These are phyloP conservation scores for Anastrepha obliqua DNA, from an alignment of 1,140 invertebrate genomes.

Conservation along the genomic window DNA sequence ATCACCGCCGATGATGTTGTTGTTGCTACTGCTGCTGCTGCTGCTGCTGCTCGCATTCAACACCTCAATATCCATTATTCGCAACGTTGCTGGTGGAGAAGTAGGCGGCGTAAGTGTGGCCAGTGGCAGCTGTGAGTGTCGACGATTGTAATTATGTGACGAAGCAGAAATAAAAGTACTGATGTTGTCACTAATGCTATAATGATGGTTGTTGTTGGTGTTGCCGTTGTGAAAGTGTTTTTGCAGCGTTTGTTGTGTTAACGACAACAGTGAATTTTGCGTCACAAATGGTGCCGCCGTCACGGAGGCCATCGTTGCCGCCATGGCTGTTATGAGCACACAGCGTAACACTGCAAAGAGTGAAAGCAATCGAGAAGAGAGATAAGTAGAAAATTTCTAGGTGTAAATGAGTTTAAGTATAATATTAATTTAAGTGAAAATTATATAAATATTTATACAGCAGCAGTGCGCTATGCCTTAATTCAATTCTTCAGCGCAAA, in stretches of 20 bases:
- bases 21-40: neutral
- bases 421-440: constrained; percentile 44
- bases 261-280: neutral
- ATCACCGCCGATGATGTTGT: neutral
- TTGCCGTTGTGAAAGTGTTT: neutral
- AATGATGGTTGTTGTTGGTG: neutral
- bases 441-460: constrained; percentile 41
- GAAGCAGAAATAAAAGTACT: neutral
- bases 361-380: constrained; percentile 23
- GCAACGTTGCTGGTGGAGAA: neutral
- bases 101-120: neutral
- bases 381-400: constrained; percentile 41
- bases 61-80: constrained; percentile 39
- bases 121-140: neutral
- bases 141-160: constrained; percentile 19
- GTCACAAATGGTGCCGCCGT: neutral
- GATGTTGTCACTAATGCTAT: neutral
- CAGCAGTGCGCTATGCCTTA: neutral
- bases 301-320: neutral
- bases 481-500: neutral
- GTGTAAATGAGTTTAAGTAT: constrained; percentile 34
- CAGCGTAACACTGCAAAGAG: constrained; percentile 17
- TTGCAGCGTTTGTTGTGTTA: constrained; percentile 9
- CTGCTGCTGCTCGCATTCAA: constrained; percentile 21
- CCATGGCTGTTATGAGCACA: neutral